These are phyloP conservation scores for Papilio protenor DNA, from an alignment of 2,888 invertebrate genomes.

Conservation along the genomic window DNA sequence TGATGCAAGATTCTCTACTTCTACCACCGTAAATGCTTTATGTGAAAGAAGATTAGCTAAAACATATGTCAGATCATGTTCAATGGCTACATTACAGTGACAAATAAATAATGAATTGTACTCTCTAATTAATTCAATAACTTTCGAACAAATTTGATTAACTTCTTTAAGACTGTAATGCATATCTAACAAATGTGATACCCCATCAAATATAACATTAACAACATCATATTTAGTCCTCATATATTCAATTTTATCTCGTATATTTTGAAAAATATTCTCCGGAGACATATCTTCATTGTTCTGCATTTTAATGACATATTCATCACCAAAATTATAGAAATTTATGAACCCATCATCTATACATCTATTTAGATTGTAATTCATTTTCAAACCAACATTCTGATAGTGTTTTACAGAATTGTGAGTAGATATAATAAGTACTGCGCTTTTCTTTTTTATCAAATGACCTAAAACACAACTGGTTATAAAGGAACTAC, in stretches of 20 bases:
- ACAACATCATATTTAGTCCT: slow-evolving; percentile 69
- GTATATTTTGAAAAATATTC: slow-evolving; percentile 70
- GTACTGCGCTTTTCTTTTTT: slow-evolving; percentile 83
- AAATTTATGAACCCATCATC: slow-evolving; percentile 66
- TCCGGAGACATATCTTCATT: slow-evolving; percentile 65
- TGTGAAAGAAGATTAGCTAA: slow-evolving; percentile 86
- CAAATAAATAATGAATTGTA: slow-evolving; percentile 75
- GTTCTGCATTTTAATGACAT: slow-evolving; percentile 56
- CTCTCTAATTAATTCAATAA: slow-evolving; percentile 66
- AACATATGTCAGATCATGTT: slow-evolving; percentile 83
- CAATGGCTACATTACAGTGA: slow-evolving; percentile 84
- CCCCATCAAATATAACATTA: slow-evolving; percentile 88
- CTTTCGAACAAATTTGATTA: slow-evolving; percentile 76
- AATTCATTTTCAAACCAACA: slow-evolving; percentile 89
- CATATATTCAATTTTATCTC: slow-evolving; percentile 67
- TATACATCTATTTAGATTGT: slow-evolving; percentile 84
- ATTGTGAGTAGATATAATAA: slow-evolving; percentile 88
- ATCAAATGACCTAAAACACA: slow-evolving; percentile 86
- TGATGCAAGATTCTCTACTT: slow-evolving; percentile 87
- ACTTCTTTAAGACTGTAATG: slow-evolving; percentile 82
- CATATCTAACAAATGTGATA: slow-evolving; percentile 88
- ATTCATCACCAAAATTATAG: slow-evolving; percentile 65
- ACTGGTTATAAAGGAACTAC: slow-evolving; percentile 89
- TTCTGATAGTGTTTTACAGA: slow-evolving; percentile 89
- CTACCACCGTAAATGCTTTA: slow-evolving; percentile 85